Evolutionary conservation across 2,888 invertebrate genomes (phyloP), one percentile per base, ranked within the genome.

Genomic region (Macrophya alboannulata): DNA sequence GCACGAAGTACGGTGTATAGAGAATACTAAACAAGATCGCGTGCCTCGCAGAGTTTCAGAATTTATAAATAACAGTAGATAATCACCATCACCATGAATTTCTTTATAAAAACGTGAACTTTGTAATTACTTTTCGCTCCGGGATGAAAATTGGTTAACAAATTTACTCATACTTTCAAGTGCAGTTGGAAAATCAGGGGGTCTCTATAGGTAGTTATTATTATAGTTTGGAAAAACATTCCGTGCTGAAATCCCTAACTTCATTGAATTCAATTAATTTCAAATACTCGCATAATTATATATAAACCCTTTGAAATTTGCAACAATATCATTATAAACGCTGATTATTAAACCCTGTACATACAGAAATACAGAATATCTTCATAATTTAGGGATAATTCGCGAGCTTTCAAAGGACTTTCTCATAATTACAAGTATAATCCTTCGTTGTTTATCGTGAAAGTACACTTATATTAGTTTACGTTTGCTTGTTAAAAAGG

Each of bases 1-100:
- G 43, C 5, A 25, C 15, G n/a, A 51, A 37, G 55, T 31, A 31
- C 31, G 51, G 25, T 31, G 40, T 59, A n/a, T n/a, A 21, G 12
- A 43, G 81, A 43, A 81, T 81, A 43, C 62, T 40, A 21, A 81
- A 81, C 43, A 59, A 25, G 62, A 81, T 81, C 62, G 62, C 81
- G 81, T 81, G 43, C 77, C 55, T 31, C 1, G n/a, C n/a, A 55
- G 77, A 77, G 77, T 77, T 31, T 37, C 21, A 40, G 81, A 81
- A 81, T 62, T 81, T n/a, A 43, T 59, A 62, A 62, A 62, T 62
- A 81, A 81, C 62, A 43, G 6, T 21, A 62, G 25, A 45, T 74
- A 74, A 45, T 62, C 12, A 40, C 81, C 43, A 62, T 43, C 40
- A 12, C 6, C 3, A 62, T 62, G 81, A 81, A 81, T 81, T 81